Evolutionary conservation across 2,888 invertebrate genomes (phyloP).

Genomic region (Gastrophysa polygoni): DNA sequence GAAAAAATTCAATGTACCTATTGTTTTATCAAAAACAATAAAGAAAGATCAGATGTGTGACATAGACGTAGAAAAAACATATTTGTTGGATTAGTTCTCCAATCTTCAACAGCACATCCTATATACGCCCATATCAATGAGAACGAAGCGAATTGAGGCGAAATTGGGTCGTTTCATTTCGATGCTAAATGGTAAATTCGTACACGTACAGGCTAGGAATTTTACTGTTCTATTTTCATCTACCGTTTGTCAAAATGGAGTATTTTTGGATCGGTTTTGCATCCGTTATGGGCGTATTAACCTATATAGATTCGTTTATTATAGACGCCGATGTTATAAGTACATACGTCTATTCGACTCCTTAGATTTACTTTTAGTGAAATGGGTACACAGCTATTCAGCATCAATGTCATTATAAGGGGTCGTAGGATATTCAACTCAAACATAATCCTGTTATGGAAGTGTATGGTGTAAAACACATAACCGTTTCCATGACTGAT

Average conservation of each 20-base stretch:
- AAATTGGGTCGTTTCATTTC: conserved; percentile 38
- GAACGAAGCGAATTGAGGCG: background rate
- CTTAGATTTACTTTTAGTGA: background rate
- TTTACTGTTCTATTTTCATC: conserved; percentile 27
- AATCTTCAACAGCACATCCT: too few relatives aligned
- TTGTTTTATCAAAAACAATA: too few relatives aligned
- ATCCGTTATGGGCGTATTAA: conserved; percentile 24
- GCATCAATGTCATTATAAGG: too few relatives aligned
- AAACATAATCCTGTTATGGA: too few relatives aligned
- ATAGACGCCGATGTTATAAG: background rate
- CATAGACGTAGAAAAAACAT: too few relatives aligned
- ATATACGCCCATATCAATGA: background rate
- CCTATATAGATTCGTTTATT: conserved; percentile 17
- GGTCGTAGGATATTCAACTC: too few relatives aligned
- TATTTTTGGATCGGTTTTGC: conserved; percentile 28
- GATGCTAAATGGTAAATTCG: conserved; percentile 35
- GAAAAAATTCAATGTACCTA: too few relatives aligned
- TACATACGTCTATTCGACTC: background rate
- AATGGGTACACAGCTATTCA: too few relatives aligned
- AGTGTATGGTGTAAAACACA: too few relatives aligned
- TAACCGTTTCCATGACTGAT: too few relatives aligned
- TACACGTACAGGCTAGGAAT: conserved; percentile 21
- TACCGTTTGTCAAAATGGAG: conserved; percentile 25
- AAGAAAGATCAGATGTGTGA: too few relatives aligned
- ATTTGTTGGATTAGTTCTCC: too few relatives aligned